Evolutionary conservation across 2,888 invertebrate genomes (phyloP).

Genomic region (Linyphia triangularis): DNA sequence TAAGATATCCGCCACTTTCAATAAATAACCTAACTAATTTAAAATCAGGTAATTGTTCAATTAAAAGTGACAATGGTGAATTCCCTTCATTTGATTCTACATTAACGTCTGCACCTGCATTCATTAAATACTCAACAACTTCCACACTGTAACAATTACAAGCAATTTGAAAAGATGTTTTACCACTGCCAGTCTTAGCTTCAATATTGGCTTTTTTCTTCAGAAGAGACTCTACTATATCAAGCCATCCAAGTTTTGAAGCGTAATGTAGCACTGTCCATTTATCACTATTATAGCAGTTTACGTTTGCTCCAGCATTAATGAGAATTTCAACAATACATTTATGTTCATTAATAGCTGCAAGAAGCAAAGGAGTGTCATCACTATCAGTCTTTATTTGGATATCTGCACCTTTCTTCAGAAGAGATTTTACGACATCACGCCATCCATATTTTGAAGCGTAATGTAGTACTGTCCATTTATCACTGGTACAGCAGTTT

Average conservation of each 20-base stretch:
- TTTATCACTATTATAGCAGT: background rate
- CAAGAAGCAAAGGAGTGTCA: constrained; percentile 84
- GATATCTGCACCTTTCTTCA: background rate
- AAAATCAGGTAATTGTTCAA: too few relatives aligned
- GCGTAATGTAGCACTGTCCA: background rate
- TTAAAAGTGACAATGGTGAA: too few relatives aligned
- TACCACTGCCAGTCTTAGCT: background rate
- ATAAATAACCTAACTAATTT: too few relatives aligned
- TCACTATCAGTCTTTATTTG: background rate
- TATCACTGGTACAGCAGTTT: too few relatives aligned
- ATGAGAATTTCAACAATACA: too few relatives aligned
- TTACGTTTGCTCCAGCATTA: too few relatives aligned
- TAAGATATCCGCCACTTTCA: too few relatives aligned
- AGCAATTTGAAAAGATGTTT: background rate
- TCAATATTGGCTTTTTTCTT: background rate
- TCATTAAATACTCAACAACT: background rate
- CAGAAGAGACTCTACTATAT: background rate
- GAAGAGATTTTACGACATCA: background rate
- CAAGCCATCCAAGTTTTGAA: background rate
- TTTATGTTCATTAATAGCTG: constrained; percentile 84
- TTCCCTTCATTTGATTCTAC: too few relatives aligned
- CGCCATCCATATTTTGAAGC: background rate
- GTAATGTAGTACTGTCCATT: background rate
- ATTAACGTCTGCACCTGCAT: too few relatives aligned
- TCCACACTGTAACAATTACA: background rate